A percentile compares a stretch with the other conserved stretches of the same genome.
These are phyloP conservation scores for Cheumatopsyche charites DNA, from an alignment of 1,140 invertebrate species.

Conservation along the genomic window DNA sequence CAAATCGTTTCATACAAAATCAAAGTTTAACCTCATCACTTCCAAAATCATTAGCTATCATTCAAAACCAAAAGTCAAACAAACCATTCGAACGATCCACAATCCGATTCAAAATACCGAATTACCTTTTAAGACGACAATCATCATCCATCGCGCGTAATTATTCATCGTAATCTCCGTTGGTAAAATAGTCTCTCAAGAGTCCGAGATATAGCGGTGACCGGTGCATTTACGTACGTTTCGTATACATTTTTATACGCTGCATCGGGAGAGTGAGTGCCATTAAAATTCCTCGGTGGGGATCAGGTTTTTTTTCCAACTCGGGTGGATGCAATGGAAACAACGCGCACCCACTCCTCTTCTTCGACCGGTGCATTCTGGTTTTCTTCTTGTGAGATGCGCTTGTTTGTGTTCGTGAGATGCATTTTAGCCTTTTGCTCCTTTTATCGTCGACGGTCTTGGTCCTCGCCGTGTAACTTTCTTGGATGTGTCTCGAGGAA, in stretches of 20 bases:
- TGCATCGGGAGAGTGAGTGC: slow-evolving; percentile 24
- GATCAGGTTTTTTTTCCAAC: slow-evolving; percentile 47
- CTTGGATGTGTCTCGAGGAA: not conserved
- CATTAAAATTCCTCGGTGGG: slow-evolving; percentile 44
- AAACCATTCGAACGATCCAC: no score
- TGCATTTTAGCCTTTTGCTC: slow-evolving; percentile 13
- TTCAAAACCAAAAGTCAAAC: no score
- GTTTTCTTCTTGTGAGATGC: not conserved
- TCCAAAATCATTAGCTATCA: no score
- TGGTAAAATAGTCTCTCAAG: no score
- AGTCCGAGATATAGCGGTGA: not conserved
- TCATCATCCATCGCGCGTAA: no score
- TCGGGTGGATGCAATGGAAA: not conserved
- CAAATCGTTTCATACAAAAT: no score
- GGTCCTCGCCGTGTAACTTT: not conserved
- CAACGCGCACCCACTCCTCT: slow-evolving; percentile 12
- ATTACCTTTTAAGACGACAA: no score
- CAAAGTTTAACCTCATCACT: no score
- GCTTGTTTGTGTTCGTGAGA: not conserved
- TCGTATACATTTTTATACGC: not conserved
- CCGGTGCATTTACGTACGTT: not conserved
- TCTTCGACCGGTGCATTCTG: slow-evolving; percentile 1
- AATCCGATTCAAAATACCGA: no score
- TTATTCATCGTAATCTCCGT: slow-evolving; percentile 30
- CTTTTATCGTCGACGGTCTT: not conserved